Base-by-base conservation (phyloP, 2,113 vertebrate species). In the Uropsilus gracilis region DNA sequence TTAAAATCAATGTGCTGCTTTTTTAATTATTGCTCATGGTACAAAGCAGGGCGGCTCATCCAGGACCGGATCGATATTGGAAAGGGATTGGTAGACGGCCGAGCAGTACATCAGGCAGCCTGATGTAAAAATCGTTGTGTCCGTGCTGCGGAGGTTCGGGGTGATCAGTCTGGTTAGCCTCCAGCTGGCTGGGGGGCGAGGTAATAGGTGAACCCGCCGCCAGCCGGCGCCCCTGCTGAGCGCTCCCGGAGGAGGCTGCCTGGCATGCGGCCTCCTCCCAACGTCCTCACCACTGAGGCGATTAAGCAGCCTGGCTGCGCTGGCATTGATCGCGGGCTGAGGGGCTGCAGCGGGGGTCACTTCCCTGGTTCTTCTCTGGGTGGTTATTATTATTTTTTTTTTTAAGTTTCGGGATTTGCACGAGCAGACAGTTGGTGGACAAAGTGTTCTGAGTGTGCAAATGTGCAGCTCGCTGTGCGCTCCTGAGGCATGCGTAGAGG, bases 11-110 rank as follows among this genome's bases (percentile, higher is more conserved):
- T 99, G 99, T 98, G 99, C 99, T 99, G 99, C 99, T 99, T 99
- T 99, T 99, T 99, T 99, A 99, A 99, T 99, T 99, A 99, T 99
- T 99, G 99, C 99, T 99, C 99, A 99, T 99, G 99, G 99, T 99
- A 99, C 99, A 99, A 99, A 99, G 99, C 99, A 98, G 98, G 99
- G 99, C 99, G 99, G 99, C 99, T 99, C 99, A 99, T 99, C 99
- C 99, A 99, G 99, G 99, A 98, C 97, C 89, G 98, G 99, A 99
- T 99, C 99, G 98, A 99, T 99, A 98, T 98, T 98, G 98, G 98
- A 99, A 99, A 99, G 99, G 99, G 99, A 99, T 99, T 99, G 99
- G 99, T 98, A 98, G 99, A 99, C 96, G 98, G 98, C 98, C 97
- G 98, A 98, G 99, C 99, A 99, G 99, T 99, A 99, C 99, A 99